A percentile compares a stretch with the other conserved stretches of the same genome.
These are phyloP conservation scores for Rhinichthys klamathensis DNA, from an alignment of 2,113 vertebrate genomes.

Conservation along the genomic window DNA sequence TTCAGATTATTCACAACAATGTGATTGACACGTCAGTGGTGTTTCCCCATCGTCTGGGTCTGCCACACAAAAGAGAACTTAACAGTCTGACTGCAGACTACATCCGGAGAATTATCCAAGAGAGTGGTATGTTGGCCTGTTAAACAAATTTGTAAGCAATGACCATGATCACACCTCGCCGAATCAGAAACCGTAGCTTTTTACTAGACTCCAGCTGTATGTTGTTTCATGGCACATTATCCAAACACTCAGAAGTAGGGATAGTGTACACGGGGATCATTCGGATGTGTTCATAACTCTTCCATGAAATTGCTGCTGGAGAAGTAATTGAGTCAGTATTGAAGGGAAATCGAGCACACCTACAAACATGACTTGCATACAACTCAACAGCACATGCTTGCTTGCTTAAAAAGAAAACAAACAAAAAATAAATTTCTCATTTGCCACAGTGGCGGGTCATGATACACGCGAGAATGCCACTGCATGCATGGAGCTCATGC, in stretches of 20 bases:
- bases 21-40: conserved; percentile 79
- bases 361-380: neutral
- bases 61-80: conserved; percentile 78
- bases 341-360: neutral
- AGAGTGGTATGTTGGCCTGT: conserved; percentile 77
- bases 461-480: conserved; percentile 77
- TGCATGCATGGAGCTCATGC: conserved; percentile 82
- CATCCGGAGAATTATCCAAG: conserved; percentile 78
- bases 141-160: conserved; percentile 26
- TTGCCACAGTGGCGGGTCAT: conserved; percentile 72
- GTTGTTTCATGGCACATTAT: neutral
- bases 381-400: neutral
- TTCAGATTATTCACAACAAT: conserved; percentile 77
- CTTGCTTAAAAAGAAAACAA: neutral
- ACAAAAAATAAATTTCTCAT: conserved; percentile 28
- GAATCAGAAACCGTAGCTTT: neutral
- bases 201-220: neutral
- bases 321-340: neutral
- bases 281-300: neutral
- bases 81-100: conserved; percentile 77
- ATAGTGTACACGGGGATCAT: neutral
- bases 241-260: neutral
- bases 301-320: neutral
- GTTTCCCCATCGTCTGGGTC: conserved; percentile 80
- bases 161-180: conserved; percentile 16